These are phyloP conservation scores for Gryllus longicercus DNA, from an alignment of 2,888 invertebrate genomes.

Conservation along the genomic window DNA sequence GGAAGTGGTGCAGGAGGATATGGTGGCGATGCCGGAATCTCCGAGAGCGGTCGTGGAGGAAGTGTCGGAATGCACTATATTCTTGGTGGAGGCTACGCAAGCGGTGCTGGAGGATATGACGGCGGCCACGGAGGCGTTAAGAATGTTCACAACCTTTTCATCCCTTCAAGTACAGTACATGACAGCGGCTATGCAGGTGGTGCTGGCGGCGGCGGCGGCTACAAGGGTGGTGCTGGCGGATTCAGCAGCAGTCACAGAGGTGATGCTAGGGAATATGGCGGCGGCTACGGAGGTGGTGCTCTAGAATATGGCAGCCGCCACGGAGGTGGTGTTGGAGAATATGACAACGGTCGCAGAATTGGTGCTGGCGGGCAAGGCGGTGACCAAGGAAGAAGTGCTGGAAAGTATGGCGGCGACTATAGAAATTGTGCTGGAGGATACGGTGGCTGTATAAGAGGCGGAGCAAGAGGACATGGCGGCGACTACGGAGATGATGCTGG, in stretches of 20 bases:
- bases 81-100: too few relatives aligned
- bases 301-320: slow-evolving; percentile 25
- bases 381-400: slow-evolving; percentile 29
- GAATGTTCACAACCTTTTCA: too few relatives aligned
- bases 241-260: not conserved
- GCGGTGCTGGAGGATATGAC: too few relatives aligned
- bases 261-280: not conserved
- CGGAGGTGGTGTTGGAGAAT: too few relatives aligned
- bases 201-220: slow-evolving; percentile 17
- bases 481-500: slow-evolving; percentile 11
- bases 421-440: slow-evolving; percentile 26
- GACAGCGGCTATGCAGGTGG: not conserved
- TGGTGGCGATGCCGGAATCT: too few relatives aligned
- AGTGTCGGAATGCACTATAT: too few relatives aligned
- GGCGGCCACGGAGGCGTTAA: too few relatives aligned
- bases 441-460: slow-evolving; percentile 23
- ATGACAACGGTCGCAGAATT: too few relatives aligned
- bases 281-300: too few relatives aligned
- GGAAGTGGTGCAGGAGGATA: too few relatives aligned
- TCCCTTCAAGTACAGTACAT: too few relatives aligned
- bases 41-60: too few relatives aligned
- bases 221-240: not conserved
- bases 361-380: not conserved
- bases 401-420: not conserved
- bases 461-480: slow-evolving; percentile 22